These are phyloP conservation scores for Sylvia atricapilla DNA, from an alignment of 2,113 vertebrate species.

Conservation along the genomic window DNA sequence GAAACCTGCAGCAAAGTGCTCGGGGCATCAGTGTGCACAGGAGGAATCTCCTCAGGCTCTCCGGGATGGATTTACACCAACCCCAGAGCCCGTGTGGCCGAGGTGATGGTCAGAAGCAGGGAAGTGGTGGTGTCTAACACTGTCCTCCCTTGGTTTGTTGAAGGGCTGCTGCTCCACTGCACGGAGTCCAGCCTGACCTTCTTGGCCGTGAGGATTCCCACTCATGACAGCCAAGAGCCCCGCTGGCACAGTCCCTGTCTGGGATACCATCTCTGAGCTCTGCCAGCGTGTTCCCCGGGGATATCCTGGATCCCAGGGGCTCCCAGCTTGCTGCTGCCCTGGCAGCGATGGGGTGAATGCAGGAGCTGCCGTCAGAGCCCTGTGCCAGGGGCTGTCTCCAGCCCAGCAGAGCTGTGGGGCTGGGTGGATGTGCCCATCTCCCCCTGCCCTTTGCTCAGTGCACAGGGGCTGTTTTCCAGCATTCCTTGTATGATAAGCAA, in stretches of 20 bases:
- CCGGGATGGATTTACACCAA: neutral
- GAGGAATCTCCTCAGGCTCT: neutral
- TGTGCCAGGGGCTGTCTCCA: neutral
- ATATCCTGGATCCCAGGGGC: neutral
- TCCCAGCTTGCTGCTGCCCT: neutral
- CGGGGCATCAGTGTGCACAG: rapidly evolving
- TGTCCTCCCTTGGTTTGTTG: neutral
- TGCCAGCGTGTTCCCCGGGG: rapidly evolving
- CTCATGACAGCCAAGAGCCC: neutral
- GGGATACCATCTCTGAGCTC: neutral
- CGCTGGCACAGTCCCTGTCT: rapidly evolving
- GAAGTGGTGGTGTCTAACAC: neutral
- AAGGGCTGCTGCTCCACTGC: neutral
- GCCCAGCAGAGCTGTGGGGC: neutral
- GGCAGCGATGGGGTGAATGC: rapidly evolving
- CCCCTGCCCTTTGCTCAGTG: rapidly evolving
- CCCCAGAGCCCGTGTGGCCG: neutral
- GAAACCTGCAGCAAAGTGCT: neutral
- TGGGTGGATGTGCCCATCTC: rapidly evolving
- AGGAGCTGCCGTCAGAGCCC: rapidly evolving
- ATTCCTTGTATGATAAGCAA: neutral
- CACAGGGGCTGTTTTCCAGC: neutral
- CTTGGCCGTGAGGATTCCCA: neutral
- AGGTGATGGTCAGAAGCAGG: neutral
- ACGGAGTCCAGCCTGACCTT: rapidly evolving